Conservation (phyloP, 2,113 vertebrate genomes). For the Psephotus haematonotus region DNA sequence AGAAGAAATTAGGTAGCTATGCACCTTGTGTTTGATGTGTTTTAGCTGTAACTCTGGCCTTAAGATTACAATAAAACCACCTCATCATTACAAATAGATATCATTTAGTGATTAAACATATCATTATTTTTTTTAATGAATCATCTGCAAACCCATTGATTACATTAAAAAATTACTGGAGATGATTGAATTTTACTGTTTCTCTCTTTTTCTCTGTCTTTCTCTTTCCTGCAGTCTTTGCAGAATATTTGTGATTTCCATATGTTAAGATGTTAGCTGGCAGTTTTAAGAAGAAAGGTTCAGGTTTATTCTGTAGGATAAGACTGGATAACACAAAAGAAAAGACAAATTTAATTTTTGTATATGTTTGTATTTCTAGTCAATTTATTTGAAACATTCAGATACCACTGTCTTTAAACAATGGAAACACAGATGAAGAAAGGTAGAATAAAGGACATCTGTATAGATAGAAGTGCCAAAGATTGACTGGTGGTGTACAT, state of each 20-base stretch:
- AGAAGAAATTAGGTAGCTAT: neutral
- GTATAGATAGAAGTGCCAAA: neutral
- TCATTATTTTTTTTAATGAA: constrained; percentile 24
- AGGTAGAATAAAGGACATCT: constrained; percentile 20
- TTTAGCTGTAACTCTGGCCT: neutral
- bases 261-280: constrained; percentile 7
- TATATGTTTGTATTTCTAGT: neutral
- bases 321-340: neutral
- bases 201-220: constrained; percentile 29
- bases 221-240: constrained; percentile 42
- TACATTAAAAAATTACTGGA: neutral
- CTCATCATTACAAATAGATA: constrained; percentile 22
- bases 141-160: constrained; percentile 39
- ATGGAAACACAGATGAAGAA: neutral
- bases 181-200: constrained; percentile 22
- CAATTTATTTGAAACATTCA: neutral
- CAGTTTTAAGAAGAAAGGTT: constrained; percentile 19
- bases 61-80: constrained; percentile 3
- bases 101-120: constrained; percentile 43
- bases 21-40: neutral
- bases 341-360: neutral
- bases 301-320: neutral
- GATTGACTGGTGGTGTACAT: neutral
- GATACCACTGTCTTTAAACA: neutral
- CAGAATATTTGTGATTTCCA: constrained; percentile 9